These are phyloP conservation scores for Amphipoea lucens DNA, from an alignment of 2,888 invertebrate genomes.

Conservation along the genomic window DNA sequence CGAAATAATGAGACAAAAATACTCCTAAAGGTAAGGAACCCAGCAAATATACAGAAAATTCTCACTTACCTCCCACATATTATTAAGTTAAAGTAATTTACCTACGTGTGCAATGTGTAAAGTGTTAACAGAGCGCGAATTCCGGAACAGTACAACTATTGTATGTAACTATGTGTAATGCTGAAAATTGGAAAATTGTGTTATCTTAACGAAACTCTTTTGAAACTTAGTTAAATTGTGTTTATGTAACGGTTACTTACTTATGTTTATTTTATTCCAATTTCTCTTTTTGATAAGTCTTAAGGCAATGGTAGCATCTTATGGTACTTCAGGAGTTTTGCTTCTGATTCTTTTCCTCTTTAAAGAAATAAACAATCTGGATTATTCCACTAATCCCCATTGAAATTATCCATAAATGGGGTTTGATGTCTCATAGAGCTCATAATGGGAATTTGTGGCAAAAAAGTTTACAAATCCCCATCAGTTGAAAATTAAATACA, in stretches of 20 bases:
- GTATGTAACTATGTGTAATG: constrained; percentile 49
- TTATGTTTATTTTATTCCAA: no score
- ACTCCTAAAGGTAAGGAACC: constrained; percentile 47
- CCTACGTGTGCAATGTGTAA: constrained; percentile 58
- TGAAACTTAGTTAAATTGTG: constrained; percentile 25
- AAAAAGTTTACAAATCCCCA: not conserved
- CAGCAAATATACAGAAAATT: not conserved
- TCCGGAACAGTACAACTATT: constrained; percentile 68
- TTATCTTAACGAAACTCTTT: constrained; percentile 42
- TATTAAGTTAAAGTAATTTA: constrained; percentile 61
- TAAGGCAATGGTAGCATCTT: not conserved
- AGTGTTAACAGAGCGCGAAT: constrained; percentile 74
- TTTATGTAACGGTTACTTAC: constrained; percentile 31
- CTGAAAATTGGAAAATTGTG: constrained; percentile 51
- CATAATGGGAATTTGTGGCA: not conserved
- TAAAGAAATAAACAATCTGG: not conserved
- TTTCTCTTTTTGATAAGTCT: not conserved
- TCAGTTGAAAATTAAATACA: not conserved
- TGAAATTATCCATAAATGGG: not conserved
- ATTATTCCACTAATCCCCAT: not conserved
- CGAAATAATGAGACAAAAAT: not conserved
- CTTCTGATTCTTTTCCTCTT: not conserved
- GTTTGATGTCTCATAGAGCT: not conserved
- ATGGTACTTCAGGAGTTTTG: not conserved
- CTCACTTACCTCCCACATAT: constrained; percentile 31